Evolutionary conservation across 2,888 invertebrate species (phyloP), one percentile per base, ranked within the genome.

Genomic region (Panzeria rudis): DNA sequence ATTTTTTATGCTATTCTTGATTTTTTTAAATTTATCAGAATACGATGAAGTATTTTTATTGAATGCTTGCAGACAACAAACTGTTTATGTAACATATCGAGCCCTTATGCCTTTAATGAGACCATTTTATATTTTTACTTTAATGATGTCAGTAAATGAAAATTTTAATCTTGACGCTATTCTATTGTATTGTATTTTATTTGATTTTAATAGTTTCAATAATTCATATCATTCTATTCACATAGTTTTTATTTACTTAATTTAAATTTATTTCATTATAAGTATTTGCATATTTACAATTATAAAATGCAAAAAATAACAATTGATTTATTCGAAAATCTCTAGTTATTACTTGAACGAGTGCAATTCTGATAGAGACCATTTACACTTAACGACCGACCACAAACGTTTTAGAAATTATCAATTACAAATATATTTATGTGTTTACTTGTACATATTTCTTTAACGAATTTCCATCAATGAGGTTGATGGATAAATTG

Each of bases 111-210:
- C 44, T 64, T 44, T 29, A 81, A 78, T 85, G 62, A 85, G 50
- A 75, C 61, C 69, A 82, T 78, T 82, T 71, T 23, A 54, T 82
- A 72, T 75, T 66, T 81, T 75, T 64, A 82, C 15, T 56, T 54
- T 25, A 66, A 82, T 85, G 85, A 85, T 85, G 75, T 82, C 85
- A 85, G 75, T 52, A n/a, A 59, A 50, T 64, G 38, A 83, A 69
- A 32, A 81, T 62, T 56, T 62, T 68, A 75, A 64, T 71, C 64
- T 82, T n/a, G 15, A 15, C 17, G 38, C 25, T 62, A 17, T 41
- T 56, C 6, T n/a, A 41, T 17, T 52, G 23, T 3, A 69, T 29
- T 75, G 69, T 20, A 71, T 82, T 81, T 69, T 23, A 81, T 61
- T 44, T 56, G 47, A 54, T 77, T 71, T 64, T 32, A 71, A 41